Evolutionary conservation across 2,888 invertebrate genomes (phyloP).

Genomic region (Eristalis tenax): DNA sequence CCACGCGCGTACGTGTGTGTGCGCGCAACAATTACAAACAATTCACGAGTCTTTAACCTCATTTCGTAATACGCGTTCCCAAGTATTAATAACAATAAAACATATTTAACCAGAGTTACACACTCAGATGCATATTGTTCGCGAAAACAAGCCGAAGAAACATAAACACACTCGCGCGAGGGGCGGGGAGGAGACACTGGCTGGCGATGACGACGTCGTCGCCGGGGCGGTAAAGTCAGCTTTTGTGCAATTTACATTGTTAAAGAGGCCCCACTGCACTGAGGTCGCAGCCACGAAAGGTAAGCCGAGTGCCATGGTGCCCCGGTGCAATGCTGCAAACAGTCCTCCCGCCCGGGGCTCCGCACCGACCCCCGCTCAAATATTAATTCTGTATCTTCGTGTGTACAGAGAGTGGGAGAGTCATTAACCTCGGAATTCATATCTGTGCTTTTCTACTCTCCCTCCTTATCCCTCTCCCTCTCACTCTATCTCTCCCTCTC

Average conservation of each 20-base stretch:
- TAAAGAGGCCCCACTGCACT: slow-evolving; percentile 33
- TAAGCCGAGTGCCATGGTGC: slow-evolving; percentile 8
- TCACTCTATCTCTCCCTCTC: background rate
- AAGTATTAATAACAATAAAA: slow-evolving; percentile 71
- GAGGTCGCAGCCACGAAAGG: slow-evolving; percentile 51
- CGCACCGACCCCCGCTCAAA: slow-evolving; percentile 12
- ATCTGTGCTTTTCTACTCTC: slow-evolving; percentile 36
- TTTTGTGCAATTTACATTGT: slow-evolving; percentile 50
- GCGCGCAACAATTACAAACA: slow-evolving; percentile 64
- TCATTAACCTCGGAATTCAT: slow-evolving; percentile 66
- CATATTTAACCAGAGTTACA: slow-evolving; percentile 68
- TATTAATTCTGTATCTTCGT: slow-evolving; percentile 44
- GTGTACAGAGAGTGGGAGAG: slow-evolving; percentile 48
- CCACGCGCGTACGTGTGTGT: slow-evolving; percentile 12
- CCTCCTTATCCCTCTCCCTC: background rate
- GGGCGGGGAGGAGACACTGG: background rate
- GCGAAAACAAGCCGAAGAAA: slow-evolving; percentile 13
- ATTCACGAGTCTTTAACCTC: slow-evolving; percentile 70
- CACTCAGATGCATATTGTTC: slow-evolving; percentile 30
- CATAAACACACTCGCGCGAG: background rate
- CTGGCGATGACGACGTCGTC: slow-evolving; percentile 24
- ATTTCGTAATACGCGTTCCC: slow-evolving; percentile 71
- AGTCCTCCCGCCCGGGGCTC: background rate
- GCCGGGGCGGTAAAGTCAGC: background rate
- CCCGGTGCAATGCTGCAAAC: slow-evolving; percentile 7